phyloP scores from a whole-genome alignment of 2,797 vertebrate species.

The Urophycis tenuis region DNA sequence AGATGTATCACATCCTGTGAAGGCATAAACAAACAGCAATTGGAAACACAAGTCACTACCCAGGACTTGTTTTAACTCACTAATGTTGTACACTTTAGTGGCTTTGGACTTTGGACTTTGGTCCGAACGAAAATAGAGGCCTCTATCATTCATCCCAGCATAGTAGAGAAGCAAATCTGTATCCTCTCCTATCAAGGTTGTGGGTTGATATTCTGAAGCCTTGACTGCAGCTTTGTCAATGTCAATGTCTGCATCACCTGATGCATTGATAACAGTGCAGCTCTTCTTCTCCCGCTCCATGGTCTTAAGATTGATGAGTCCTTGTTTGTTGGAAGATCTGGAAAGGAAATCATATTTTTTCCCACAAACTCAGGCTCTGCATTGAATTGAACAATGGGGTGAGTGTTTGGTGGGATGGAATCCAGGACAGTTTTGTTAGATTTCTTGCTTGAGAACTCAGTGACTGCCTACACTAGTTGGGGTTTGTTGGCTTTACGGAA shows the following conservation, averaged over 20 bases:
- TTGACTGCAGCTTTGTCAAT: too few species aligned
- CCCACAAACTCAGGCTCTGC: slow-evolving; percentile 20
- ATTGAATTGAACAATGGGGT: too few species aligned
- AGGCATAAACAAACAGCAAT: slow-evolving; percentile 6
- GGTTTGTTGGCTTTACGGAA: not conserved
- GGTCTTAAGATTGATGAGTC: slow-evolving; percentile 14
- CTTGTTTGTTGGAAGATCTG: slow-evolving; percentile 20
- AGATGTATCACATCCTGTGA: slow-evolving; percentile 19
- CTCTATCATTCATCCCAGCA: too few species aligned
- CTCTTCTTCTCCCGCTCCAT: too few species aligned
- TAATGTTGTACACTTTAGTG: slow-evolving; percentile 10
- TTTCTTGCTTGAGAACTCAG: too few species aligned
- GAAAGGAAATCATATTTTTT: slow-evolving; percentile 19
- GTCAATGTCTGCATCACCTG: too few species aligned
- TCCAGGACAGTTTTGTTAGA: too few species aligned
- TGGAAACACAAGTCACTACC: too few species aligned
- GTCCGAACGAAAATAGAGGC: slow-evolving; percentile 3
- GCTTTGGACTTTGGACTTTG: slow-evolving; percentile 10
- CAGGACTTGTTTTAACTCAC: slow-evolving; percentile 14
- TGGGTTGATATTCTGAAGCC: slow-evolving; percentile 8
- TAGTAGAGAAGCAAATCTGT: not conserved
- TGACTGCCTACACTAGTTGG: too few species aligned
- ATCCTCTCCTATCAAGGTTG: slow-evolving; percentile 9
- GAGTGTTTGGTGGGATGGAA: not conserved
- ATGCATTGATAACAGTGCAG: too few species aligned